Evolutionary conservation across 2,888 invertebrate genomes (phyloP).

Genomic region (Agrochola circellaris): DNA sequence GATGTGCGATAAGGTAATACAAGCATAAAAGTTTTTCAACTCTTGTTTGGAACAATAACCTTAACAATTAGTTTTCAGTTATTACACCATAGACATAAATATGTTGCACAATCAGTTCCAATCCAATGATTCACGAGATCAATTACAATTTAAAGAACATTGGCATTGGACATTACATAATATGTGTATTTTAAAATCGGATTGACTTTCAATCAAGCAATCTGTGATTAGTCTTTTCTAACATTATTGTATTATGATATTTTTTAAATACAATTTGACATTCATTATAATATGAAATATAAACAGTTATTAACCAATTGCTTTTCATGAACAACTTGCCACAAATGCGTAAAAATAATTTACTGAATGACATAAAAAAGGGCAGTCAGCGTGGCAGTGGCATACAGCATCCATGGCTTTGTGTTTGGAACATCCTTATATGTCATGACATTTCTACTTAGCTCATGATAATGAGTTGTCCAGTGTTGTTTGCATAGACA

Average conservation of each 20-base stretch:
- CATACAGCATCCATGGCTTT: slow-evolving; percentile 42
- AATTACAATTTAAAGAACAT: slow-evolving; percentile 66
- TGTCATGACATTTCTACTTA: slow-evolving; percentile 73
- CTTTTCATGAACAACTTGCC: slow-evolving; percentile 57
- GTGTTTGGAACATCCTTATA: slow-evolving; percentile 42
- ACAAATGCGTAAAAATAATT: slow-evolving; percentile 49
- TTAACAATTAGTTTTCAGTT: slow-evolving; percentile 41
- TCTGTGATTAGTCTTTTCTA: slow-evolving; percentile 51
- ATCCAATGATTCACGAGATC: slow-evolving; percentile 67
- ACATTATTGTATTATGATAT: slow-evolving; percentile 54
- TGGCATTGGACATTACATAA: slow-evolving; percentile 59
- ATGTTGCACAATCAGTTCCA: slow-evolving; percentile 56
- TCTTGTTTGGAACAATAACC: slow-evolving; percentile 47
- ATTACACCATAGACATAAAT: slow-evolving; percentile 40
- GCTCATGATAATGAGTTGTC: slow-evolving; percentile 94
- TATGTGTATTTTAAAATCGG: slow-evolving; percentile 51
- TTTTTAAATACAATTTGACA: slow-evolving; percentile 57
- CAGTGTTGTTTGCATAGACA: slow-evolving; percentile 96
- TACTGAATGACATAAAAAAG: slow-evolving; percentile 40
- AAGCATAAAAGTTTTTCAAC: slow-evolving; percentile 48
- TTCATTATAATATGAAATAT: slow-evolving; percentile 56
- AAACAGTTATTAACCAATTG: slow-evolving; percentile 43
- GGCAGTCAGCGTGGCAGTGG: slow-evolving; percentile 59
- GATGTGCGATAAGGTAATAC: slow-evolving; percentile 47
- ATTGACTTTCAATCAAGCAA: slow-evolving; percentile 52